Base-by-base conservation (phyloP, 2,797 vertebrate genomes). In the Semaprochilodus insignis region DNA sequence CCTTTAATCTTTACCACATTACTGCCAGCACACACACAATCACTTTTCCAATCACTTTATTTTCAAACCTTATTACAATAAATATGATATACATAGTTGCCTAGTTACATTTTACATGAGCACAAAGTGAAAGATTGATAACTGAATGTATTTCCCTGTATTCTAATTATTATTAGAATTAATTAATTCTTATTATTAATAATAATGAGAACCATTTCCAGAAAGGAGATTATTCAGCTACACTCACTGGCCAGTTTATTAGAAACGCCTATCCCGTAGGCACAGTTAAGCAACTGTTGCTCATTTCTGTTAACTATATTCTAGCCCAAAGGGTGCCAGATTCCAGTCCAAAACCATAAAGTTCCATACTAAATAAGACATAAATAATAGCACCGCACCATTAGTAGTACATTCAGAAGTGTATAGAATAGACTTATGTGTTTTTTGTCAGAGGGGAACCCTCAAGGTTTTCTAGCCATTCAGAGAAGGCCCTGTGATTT, bases 1-100 rank as follows among this genome's bases (percentile, higher is more conserved):
- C 66, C 11, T 40, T 69, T 72, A 27, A 17, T 51, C 55, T 15
- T 75, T 36, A 14, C 19, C 55, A 31, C 55, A 40, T n/a, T 75
- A 21, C 54, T 59, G 19, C 6, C 55, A 74, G 11, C 8, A 19
- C 15, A 13, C 52, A 74, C 16, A 74, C 57, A 74, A 6, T 25
- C 65, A 67, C 65, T 17, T 67, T 67, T 21, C 31, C 15, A 59
- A 74, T 14, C 13, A 13, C 55, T 73, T 74, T 74, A 55, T 74
- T 74, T 57, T 57, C 25, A 52, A 73, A 66, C 63, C 14, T 2
- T 27, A 4, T 8, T 14, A 31, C 21, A 73, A 31, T 16, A 31
- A 81, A 75, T 65, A 69, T 34, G 60, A 67, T 34, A 66, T 67
- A 27, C 62, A 57, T 13, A 69, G n/a, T 57, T 48, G 17, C 14